Evolutionary conservation across 2,888 invertebrate species (phyloP), one percentile per base, ranked within the genome.

Genomic region (Isotomurus palustris): DNA sequence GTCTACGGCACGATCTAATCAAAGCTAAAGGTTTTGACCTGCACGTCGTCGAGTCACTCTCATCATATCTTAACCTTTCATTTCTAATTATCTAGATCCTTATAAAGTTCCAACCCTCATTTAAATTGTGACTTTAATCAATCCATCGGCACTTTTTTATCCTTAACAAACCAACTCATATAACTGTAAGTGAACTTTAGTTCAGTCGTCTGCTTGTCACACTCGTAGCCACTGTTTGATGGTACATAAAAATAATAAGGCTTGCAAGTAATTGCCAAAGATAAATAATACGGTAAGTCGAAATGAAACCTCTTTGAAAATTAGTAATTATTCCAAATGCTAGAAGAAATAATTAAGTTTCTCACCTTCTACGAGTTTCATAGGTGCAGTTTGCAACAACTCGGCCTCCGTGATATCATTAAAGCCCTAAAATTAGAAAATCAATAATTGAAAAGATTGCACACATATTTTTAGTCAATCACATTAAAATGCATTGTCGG

Each of bases 41-140:
- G 53, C 38, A 59, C 51, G 57, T 60, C 60, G 48, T 53, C 59
- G 43, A 61, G 53, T 63, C 59, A 62, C 21, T 50, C 50, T 21
- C 35, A 29, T 49, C 32, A 22, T 56, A 56, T 64, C 62, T 53
- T 53, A 56, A 58, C 60, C 66, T 66, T 66, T 68, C 62, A 63
- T 58, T 63, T 59, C 59, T 61, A 54, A 68, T 68, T 68, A 68
- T 66, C 53, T 56, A 35, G 59, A 66, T 68, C 66, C 68, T 50
- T 51, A 40, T 56, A 50, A 6, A 17, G 4, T 19, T 4, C 4
- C 38, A 38, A 14, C 38, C 38, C 38, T 17, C 38, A 38, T 38
- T 38, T 17, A 38, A 38, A 14, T 14, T 10, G 17, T 38, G 38
- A 38, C 38, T 38, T 38, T 38, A 38, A 38, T 38, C 19, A 38